Evolutionary conservation across 2,797 vertebrate genomes (phyloP), one percentile per base, ranked within the genome.

Genomic region (Xenentodon cancila): DNA sequence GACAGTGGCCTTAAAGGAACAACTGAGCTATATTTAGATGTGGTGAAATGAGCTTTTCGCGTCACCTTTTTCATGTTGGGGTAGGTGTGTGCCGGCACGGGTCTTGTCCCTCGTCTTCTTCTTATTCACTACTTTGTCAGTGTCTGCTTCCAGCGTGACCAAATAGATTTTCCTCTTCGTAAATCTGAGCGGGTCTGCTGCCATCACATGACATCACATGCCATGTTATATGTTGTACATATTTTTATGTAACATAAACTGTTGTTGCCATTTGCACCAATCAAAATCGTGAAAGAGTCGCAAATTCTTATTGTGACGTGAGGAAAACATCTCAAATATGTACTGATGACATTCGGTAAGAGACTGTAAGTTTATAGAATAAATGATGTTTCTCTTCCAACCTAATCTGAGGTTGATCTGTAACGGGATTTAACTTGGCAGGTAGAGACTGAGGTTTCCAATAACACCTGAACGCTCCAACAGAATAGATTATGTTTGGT

Each of bases 361-460:
- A 34, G n/a, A 22, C 42, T n/a, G 19, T 9, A 17, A 27, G 21
- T 12, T 25, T 27, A 34, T 20, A 17, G 47, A 40, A 13, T 42
- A 15, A 30, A 54, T 34, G 32, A 9, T 46, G 57, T 50, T 44
- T 37, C 18, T 44, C 42, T 94, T 94, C 63, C 90, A 94, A 51
- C 92, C 90, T 70, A 93, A 93, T 73, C 95, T 30, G 92, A 96
- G 71, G 95, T 95, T 61, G 93, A 80, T 61, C 83, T 95, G 42
- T 68, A 87, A 77, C 92, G n/a, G 46, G 89, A 61, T 96, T 95
- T 73, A 91, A 93, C 57, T 94, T 92, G 63, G 77, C 94, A n/a
- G 70, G 85, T 89, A 12, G 94, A 95, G 68, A 93, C 92, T 62
- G 93, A 94, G 64, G 30, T 48, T 49, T 72, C 58, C 53, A 2